Evolutionary conservation across 1,140 invertebrate genomes (phyloP).

Genomic region (Vanessa atalanta): DNA sequence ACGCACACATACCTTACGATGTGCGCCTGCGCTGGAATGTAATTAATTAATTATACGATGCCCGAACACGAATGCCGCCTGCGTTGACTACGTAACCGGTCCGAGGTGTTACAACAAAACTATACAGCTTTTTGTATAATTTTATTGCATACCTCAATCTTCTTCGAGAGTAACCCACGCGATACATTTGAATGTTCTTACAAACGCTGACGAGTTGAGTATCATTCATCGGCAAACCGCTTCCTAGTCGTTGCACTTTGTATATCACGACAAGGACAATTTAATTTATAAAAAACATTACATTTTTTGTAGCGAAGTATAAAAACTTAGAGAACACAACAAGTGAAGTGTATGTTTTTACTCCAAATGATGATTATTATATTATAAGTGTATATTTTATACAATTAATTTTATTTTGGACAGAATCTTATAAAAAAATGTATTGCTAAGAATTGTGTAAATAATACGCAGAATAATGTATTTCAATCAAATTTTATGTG

Average conservation of each 20-base stretch:
- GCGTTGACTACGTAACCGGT: conserved; percentile 37
- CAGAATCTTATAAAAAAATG: too few species aligned
- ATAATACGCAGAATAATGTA: too few species aligned
- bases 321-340: neutral
- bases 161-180: conserved; percentile 1
- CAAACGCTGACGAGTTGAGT: too few species aligned
- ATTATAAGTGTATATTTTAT: too few species aligned
- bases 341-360: too few species aligned
- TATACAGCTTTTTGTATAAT: conserved; percentile 18
- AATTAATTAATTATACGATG: conserved; percentile 53
- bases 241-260: neutral
- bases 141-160: conserved; percentile 11
- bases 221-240: too few species aligned
- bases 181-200: neutral
- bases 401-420: too few species aligned
- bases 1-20: neutral
- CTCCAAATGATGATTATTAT: too few species aligned
- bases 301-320: neutral
- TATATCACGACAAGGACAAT: conserved; percentile 2
- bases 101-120: conserved; percentile 31
- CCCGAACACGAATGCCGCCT: conserved; percentile 33
- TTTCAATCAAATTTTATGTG: too few species aligned
- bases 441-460: too few species aligned
- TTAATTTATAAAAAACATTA: neutral
- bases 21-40: conserved; percentile 38